A percentile compares a stretch with the other conserved stretches of the same genome.
Evolutionary conservation across 1,140 invertebrate species (phyloP).

Genomic region (Zelostemma sp.): DNA sequence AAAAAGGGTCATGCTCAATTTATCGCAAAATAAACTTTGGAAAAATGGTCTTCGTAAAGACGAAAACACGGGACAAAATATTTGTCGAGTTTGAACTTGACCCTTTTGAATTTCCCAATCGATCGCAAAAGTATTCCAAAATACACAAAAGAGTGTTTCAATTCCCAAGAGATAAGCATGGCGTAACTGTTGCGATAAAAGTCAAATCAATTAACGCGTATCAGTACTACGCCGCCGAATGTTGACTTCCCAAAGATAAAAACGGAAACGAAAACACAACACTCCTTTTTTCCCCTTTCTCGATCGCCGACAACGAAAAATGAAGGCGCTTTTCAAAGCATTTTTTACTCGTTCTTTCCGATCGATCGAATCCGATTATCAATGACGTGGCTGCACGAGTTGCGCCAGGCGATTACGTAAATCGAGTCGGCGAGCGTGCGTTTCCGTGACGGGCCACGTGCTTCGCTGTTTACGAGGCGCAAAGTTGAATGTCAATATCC

Average conservation of each 20-base stretch:
- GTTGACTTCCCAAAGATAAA: background rate
- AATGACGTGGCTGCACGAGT: conserved; percentile 26
- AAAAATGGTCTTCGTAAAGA: too few relatives aligned
- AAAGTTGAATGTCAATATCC: conserved; percentile 52
- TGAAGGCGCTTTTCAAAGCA: background rate
- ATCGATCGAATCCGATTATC: background rate
- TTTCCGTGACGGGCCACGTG: conserved; percentile 47
- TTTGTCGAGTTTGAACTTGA: too few relatives aligned
- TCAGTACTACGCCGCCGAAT: background rate
- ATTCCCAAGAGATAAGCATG: background rate
- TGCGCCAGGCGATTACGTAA: conserved; percentile 35
- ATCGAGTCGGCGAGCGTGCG: conserved; percentile 34
- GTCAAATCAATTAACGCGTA: background rate
- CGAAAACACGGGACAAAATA: too few relatives aligned
- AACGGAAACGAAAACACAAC: too few relatives aligned
- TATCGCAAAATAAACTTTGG: too few relatives aligned
- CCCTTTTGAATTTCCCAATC: too few relatives aligned
- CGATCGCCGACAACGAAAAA: too few relatives aligned
- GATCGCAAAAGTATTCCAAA: background rate
- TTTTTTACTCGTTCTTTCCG: background rate
- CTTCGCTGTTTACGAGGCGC: conserved; percentile 17
- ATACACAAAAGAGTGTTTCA: background rate
- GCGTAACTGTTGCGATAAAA: background rate
- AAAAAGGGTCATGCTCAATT: too few relatives aligned
- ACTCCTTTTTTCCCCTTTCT: too few relatives aligned